Evolutionary conservation across 2,797 vertebrate genomes (phyloP).

Genomic region (Tangara arthus): DNA sequence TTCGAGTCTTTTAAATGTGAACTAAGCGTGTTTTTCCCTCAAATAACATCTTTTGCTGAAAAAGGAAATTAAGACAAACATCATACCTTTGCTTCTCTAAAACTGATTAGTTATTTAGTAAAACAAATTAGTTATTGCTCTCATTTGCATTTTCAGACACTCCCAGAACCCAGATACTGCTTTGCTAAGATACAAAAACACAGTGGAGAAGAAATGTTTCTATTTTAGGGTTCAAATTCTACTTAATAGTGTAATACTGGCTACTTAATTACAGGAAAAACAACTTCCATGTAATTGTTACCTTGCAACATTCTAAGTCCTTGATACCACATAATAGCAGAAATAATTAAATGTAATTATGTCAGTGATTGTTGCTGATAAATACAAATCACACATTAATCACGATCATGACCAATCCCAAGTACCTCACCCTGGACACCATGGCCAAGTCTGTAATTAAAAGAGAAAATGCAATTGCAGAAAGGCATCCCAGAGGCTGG

Average conservation of each 20-base stretch:
- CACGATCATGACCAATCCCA: neutral
- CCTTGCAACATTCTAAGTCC: neutral
- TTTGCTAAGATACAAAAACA: neutral
- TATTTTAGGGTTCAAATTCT: neutral
- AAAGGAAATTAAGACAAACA: neutral
- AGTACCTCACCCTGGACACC: neutral
- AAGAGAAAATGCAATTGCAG: neutral
- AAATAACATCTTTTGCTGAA: neutral
- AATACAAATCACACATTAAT: neutral
- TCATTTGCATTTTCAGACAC: neutral
- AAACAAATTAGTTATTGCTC: neutral
- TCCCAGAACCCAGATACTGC: neutral
- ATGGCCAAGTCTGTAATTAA: fast-evolving
- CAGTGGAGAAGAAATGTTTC: neutral
- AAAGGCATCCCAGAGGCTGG: neutral
- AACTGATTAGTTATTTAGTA: neutral
- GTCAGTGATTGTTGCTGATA: neutral
- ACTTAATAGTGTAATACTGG: neutral
- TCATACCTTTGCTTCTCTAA: neutral
- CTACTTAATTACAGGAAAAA: neutral
- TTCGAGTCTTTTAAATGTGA: neutral
- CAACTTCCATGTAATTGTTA: neutral
- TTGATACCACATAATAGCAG: neutral
- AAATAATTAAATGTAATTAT: neutral
- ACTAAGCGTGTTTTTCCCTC: neutral